A percentile compares a stretch with the other conserved stretches of the same genome.
These are phyloP conservation scores for Pedetes capensis DNA, from an alignment of 2,113 vertebrate species.

Conservation along the genomic window DNA sequence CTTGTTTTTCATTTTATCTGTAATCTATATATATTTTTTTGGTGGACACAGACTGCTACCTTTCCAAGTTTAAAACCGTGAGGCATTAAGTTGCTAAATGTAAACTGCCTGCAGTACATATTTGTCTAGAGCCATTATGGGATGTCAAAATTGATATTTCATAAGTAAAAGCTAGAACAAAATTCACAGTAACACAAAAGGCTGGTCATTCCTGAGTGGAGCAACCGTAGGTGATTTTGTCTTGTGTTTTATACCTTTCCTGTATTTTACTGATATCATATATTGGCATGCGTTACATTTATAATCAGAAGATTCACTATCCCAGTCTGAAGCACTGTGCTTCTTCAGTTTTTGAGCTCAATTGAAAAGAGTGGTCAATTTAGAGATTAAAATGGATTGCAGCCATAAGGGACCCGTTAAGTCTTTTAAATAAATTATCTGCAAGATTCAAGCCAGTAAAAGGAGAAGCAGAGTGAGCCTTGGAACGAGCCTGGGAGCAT, in stretches of 20 bases:
- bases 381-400: conserved; percentile 71
- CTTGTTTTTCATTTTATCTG: not conserved
- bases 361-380: conserved; percentile 56
- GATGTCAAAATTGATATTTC: not conserved
- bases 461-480: not conserved
- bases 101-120: not conserved
- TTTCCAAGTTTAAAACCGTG: conserved; percentile 1
- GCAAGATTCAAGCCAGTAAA: conserved; percentile 7
- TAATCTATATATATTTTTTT: not conserved
- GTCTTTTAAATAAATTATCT: conserved; percentile 68
- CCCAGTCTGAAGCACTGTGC: not conserved
- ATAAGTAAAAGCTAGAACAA: not conserved
- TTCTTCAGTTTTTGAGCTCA: conserved; percentile 28
- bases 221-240: not conserved
- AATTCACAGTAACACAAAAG: not conserved
- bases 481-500: not conserved
- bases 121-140: not conserved
- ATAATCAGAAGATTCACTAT: not conserved
- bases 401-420: conserved; percentile 54
- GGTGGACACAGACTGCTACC: not conserved
- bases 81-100: not conserved
- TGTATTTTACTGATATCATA: not conserved
- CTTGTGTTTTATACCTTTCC: not conserved
- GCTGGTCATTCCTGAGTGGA: not conserved
- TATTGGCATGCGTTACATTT: not conserved